A percentile compares a stretch with the other conserved stretches of the same genome.
phyloP scores from a whole-genome alignment of 2,888 invertebrate species.

The Timandra comae region DNA sequence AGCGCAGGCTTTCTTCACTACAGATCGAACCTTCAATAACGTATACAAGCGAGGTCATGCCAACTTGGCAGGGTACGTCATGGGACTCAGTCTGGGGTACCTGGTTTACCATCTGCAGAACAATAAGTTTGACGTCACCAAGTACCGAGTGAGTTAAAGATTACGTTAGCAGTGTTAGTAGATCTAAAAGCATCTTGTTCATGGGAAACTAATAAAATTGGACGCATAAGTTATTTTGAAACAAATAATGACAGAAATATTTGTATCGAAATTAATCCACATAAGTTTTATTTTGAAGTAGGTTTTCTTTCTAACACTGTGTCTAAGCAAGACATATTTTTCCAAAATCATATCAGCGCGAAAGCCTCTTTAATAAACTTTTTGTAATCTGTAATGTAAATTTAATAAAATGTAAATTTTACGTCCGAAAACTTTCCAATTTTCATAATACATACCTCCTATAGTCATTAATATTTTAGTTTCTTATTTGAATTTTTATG shows the following conservation, averaged over 20 bases:
- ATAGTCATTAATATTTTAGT: too few species aligned
- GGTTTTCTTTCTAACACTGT: too few species aligned
- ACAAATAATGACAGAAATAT: too few species aligned
- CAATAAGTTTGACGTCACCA: constrained; percentile 17
- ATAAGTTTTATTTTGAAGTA: too few species aligned
- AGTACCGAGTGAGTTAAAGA: constrained; percentile 7
- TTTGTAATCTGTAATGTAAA: not conserved
- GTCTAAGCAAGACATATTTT: not conserved
- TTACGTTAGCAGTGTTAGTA: too few species aligned
- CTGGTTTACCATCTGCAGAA: constrained; percentile 33
- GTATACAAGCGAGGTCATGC: constrained; percentile 42
- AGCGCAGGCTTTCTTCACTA: constrained; percentile 17
- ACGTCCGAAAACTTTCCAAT: not conserved
- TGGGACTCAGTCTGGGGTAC: constrained; percentile 41
- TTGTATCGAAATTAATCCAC: too few species aligned
- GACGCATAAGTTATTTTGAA: too few species aligned
- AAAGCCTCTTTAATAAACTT: not conserved
- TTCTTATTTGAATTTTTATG: too few species aligned
- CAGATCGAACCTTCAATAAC: constrained; percentile 29
- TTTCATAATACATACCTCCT: not conserved
- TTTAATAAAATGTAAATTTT: not conserved
- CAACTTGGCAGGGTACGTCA: constrained; percentile 35
- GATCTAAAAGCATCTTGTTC: too few species aligned
- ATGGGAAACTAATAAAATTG: too few species aligned
- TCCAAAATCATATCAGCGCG: not conserved